phyloP scores from a whole-genome alignment of 2,888 invertebrate genomes.

The Diaphora mendica region DNA sequence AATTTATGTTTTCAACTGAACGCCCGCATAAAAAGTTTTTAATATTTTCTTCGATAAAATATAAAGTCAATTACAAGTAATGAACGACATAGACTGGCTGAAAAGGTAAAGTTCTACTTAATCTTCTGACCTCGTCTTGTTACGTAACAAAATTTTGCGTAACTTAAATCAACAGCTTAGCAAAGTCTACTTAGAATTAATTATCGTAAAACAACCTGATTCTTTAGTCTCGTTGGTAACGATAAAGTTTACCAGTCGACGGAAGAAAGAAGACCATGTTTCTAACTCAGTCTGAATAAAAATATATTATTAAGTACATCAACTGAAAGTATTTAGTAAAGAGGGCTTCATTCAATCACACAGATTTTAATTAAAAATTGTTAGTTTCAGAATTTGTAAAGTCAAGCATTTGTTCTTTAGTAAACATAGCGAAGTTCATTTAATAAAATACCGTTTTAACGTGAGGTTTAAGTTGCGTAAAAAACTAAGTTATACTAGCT shows the following conservation, averaged over 20 bases:
- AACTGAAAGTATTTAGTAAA: background rate
- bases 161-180: conserved; percentile 41
- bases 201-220: conserved; percentile 29
- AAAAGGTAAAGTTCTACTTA: conserved; percentile 24
- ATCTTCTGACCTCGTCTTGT: conserved; percentile 34
- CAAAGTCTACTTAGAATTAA: conserved; percentile 44
- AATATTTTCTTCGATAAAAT: background rate
- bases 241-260: background rate
- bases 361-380: too few relatives aligned
- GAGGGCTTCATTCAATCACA: too few relatives aligned
- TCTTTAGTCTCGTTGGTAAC: background rate
- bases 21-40: too few relatives aligned
- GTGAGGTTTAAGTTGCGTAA: too few relatives aligned
- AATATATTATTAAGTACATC: background rate
- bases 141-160: conserved; percentile 35
- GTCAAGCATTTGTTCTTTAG: too few relatives aligned
- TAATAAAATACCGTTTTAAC: too few relatives aligned
- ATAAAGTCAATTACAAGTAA: conserved; percentile 10
- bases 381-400: too few relatives aligned
- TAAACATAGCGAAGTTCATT: too few relatives aligned
- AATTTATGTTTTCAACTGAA: background rate
- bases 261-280: background rate
- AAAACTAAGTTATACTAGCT: too few relatives aligned
- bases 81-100: conserved; percentile 17
- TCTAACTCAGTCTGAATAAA: background rate